Percentiles rank a stretch among this genome's conserved stretches.
Conservation (phyloP, 2,113 vertebrate genomes). For the Dendropsophus ebraccatus region DNA sequence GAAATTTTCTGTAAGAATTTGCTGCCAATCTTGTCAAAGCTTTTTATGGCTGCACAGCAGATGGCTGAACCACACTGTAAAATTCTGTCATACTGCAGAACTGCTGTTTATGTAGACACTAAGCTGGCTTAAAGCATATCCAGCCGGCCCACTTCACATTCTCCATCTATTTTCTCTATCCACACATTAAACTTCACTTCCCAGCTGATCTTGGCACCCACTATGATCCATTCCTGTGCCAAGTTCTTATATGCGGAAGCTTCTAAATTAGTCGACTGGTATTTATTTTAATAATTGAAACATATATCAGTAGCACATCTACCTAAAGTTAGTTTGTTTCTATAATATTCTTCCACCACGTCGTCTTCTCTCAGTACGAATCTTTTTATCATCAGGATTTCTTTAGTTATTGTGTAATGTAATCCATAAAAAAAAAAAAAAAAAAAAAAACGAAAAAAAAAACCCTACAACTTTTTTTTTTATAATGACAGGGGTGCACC, state of each 20-base stretch:
- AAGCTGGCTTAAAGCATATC: conserved; percentile 49
- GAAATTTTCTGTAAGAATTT: conserved; percentile 34
- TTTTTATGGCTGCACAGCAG: conserved; percentile 50
- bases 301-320: background rate
- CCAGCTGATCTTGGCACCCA: conserved; percentile 45
- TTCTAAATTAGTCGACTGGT: background rate
- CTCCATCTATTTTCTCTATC: conserved; percentile 30
- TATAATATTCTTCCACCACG: background rate
- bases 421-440: no score
- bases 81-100: conserved; percentile 47
- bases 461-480: background rate
- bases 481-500: no score
- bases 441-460: no score
- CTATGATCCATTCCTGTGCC: background rate
- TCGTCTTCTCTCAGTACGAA: background rate
- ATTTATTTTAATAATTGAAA: background rate
- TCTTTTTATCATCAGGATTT: background rate
- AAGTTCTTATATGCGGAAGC: background rate
- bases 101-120: conserved; percentile 56
- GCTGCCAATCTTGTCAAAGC: conserved; percentile 47
- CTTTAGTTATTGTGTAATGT: background rate
- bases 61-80: conserved; percentile 54
- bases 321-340: background rate
- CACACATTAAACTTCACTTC: conserved; percentile 50
- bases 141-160: conserved; percentile 34